Evolutionary conservation across 2,113 vertebrate genomes (phyloP), one percentile per base, ranked within the genome.

Genomic region (Hemiprocne comata): DNA sequence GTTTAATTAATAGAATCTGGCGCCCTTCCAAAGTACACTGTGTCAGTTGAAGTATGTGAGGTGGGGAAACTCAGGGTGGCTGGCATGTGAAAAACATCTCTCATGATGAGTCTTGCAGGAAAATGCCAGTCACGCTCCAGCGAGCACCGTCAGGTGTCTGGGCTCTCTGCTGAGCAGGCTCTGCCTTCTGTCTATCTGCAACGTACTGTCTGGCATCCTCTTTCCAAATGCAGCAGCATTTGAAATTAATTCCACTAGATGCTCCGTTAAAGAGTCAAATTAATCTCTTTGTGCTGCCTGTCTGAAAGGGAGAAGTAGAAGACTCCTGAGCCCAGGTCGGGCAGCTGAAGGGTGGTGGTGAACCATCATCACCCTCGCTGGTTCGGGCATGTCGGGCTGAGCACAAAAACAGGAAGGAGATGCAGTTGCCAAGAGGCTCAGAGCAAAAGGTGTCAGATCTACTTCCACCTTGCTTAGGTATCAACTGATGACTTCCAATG

Each of bases 1-100:
- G 97, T 72, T 96, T 98, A 98, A 98, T 98, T 98, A 98, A 97
- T 94, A 97, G 96, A 97, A 82, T 7, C 89, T 98, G 98, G 98
- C 96, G 1, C 67, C 71, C 33, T 60, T 97, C 98, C 98, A 98
- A 97, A 94, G 94, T 67, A 97, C 73, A 96, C 95, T 38, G 15
- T 94, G 96, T 95, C 97, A 94, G 97, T 93, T 97, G 94, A 97
- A 96, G 95, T 57, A 96, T 92, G 95, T 62, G 97, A 87, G 96
- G 96, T 85, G 97, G 96, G 96, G 96, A 89, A 96, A 93, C 92
- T 93, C 62, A 23, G 90, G 78, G 85, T 94, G 93, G 80, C 10
- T 94, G 95, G 89, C 95, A 88, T 77, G 93, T 89, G 90, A 65
- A 90, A 93, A 94, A 93, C 93, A 97, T 86, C 92, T 66, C 94